Base-by-base conservation (phyloP, 2,888 invertebrate species). In the Rhagonycha lutea region DNA sequence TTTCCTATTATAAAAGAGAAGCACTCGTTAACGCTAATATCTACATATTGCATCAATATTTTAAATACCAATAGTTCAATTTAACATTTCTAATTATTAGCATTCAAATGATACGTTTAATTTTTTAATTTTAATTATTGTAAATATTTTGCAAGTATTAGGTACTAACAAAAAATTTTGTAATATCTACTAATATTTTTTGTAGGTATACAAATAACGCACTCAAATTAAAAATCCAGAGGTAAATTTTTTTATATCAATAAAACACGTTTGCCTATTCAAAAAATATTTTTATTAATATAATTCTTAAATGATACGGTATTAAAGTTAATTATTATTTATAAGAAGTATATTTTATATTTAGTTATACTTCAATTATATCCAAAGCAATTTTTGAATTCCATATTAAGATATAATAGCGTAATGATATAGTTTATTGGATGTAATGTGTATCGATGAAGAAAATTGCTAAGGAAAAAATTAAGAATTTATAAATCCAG, bases 1-100 rank as follows among this genome's bases (percentile, higher is more conserved):
- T 76, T 61, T 72, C 2, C 69, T 63, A 73, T 70, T 69, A 32
- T 65, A 72, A 32, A 61, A 73, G 68, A 68, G 76, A 70, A 69
- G 72, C 62, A 14, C 24, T 47, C 47, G n/a, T 47, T 47, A 47
- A n/a, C 2, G n/a, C n/a, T 47, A 47, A 47, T 47, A n/a, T 8
- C 5, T 28, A 9, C 9, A 9, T 47, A 47, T 47, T n/a, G 47
- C 47, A 47, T 8, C n/a, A 2, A 47, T 47, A 47, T n/a, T 47
- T 47, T 47, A 47, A 18, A 47, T 47, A n/a, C 47, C 47, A 47
- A 47, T n/a, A 47, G 47, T 10, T 7, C 7, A n/a, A 47, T 47
- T 47, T n/a, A n/a, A n/a, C n/a, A n/a, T n/a, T n/a, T n/a, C n/a
- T n/a, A n/a, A n/a, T n/a, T n/a, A n/a, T n/a, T n/a, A n/a, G n/a